These are phyloP conservation scores for Pseudoatta argentina DNA, from an alignment of 1,140 invertebrate genomes.

Conservation along the genomic window DNA sequence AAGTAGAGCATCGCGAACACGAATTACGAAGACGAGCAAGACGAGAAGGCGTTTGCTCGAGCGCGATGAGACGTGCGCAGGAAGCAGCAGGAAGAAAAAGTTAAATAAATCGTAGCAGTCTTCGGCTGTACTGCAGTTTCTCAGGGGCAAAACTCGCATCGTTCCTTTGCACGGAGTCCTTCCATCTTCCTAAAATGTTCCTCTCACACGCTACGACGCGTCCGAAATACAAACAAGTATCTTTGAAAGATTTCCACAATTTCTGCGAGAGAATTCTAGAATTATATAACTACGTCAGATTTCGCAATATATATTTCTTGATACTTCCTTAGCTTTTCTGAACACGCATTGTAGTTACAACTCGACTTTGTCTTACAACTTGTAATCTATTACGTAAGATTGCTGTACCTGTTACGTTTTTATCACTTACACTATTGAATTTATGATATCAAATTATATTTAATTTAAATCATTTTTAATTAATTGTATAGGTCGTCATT, in stretches of 20 bases:
- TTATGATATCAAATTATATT: too few species aligned
- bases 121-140: constrained; percentile 59
- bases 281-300: not conserved
- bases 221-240: constrained; percentile 23
- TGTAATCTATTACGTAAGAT: not conserved
- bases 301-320: not conserved
- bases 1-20: constrained; percentile 64
- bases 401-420: not conserved
- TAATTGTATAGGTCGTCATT: too few species aligned
- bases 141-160: constrained; percentile 73
- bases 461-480: too few species aligned
- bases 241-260: constrained; percentile 41
- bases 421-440: not conserved
- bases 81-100: constrained; percentile 77
- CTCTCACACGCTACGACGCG: constrained; percentile 50
- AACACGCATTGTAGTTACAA: not conserved
- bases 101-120: constrained; percentile 81
- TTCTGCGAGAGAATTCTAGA: not conserved
- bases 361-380: not conserved
- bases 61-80: constrained; percentile 80
- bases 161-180: constrained; percentile 73
- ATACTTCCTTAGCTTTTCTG: not conserved
- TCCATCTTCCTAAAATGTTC: constrained; percentile 68
- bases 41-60: constrained; percentile 74
- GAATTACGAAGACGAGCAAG: constrained; percentile 63